These are phyloP conservation scores for Diadromus collaris DNA, from an alignment of 2,888 invertebrate genomes.

Conservation along the genomic window DNA sequence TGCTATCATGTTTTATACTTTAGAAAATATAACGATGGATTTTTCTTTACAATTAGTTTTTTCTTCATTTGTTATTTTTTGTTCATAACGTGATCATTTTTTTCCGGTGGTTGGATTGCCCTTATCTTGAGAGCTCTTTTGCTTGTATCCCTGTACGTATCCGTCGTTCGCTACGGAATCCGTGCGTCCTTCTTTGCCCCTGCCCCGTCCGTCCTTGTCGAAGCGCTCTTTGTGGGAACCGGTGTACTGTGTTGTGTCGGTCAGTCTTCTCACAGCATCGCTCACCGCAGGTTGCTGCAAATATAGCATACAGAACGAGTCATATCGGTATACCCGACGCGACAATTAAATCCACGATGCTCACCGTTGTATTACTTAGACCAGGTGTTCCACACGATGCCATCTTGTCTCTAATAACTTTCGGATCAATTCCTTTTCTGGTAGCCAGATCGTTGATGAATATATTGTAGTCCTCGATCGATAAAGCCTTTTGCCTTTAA, in stretches of 20 bases:
- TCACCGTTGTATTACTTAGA: constrained; percentile 63
- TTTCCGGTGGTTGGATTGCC: constrained; percentile 58
- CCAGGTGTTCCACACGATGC: constrained; percentile 76
- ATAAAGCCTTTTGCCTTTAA: constrained; percentile 71
- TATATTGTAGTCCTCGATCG: constrained; percentile 77
- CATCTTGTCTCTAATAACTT: constrained; percentile 77
- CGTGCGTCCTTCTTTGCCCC: constrained; percentile 77
- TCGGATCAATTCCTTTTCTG: constrained; percentile 77
- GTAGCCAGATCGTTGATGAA: constrained; percentile 79
- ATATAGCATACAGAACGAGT: not conserved
- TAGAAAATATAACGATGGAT: not conserved
- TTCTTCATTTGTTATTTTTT: constrained; percentile 1
- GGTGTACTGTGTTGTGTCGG: constrained; percentile 79
- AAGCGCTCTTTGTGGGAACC: constrained; percentile 79
- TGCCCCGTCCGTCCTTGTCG: constrained; percentile 78
- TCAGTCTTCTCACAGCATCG: constrained; percentile 77
- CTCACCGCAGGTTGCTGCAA: constrained; percentile 65
- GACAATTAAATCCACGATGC: constrained; percentile 6
- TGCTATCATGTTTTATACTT: not conserved
- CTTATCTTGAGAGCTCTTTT: constrained; percentile 64
- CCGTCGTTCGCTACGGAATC: constrained; percentile 75
- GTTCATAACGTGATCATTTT: not conserved
- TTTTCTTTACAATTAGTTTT: not conserved
- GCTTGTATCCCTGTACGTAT: constrained; percentile 75
- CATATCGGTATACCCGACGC: not conserved